Conservation (phyloP, 2,797 vertebrate species). For the Danio jaintianensis region DNA sequence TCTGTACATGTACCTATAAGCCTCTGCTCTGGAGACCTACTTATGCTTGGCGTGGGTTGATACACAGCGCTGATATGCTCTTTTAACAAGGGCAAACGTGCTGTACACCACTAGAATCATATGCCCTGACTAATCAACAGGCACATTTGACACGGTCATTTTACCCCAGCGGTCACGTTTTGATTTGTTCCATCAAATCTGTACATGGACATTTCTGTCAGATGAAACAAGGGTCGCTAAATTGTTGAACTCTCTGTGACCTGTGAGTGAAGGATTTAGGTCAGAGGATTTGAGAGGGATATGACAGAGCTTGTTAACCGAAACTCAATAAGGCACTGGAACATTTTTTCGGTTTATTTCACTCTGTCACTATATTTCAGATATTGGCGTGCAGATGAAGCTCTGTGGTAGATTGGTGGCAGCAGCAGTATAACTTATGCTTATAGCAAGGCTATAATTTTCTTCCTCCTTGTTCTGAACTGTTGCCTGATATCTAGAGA, state of each 20-base stretch:
- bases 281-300: conserved; percentile 1
- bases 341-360: conserved; percentile 31
- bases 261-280: conserved; percentile 24
- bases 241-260: conserved; percentile 13
- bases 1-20: conserved; percentile 15
- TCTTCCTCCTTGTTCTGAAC: neutral
- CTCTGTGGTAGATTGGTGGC: conserved; percentile 3
- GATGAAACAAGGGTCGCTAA: neutral
- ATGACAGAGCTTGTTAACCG: conserved; percentile 15
- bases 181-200: conserved; percentile 32
- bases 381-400: neutral
- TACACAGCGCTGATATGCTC: neutral
- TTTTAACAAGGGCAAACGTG: conserved; percentile 9
- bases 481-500: neutral
- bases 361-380: conserved; percentile 12
- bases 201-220: conserved; percentile 14
- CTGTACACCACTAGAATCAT: conserved; percentile 18
- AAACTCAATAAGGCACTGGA: conserved; percentile 6
- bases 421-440: conserved; percentile 12
- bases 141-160: conserved; percentile 34
- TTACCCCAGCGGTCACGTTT: conserved; percentile 14
- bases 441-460: neutral
- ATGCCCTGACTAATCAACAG: conserved; percentile 2
- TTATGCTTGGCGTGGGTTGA: conserved; percentile 25
- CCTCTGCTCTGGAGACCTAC: conserved; percentile 27